Percentiles rank a stretch among this genome's conserved stretches.
Evolutionary conservation across 1,140 invertebrate species (phyloP).

Genomic region (Euwallacea fornicatus): DNA sequence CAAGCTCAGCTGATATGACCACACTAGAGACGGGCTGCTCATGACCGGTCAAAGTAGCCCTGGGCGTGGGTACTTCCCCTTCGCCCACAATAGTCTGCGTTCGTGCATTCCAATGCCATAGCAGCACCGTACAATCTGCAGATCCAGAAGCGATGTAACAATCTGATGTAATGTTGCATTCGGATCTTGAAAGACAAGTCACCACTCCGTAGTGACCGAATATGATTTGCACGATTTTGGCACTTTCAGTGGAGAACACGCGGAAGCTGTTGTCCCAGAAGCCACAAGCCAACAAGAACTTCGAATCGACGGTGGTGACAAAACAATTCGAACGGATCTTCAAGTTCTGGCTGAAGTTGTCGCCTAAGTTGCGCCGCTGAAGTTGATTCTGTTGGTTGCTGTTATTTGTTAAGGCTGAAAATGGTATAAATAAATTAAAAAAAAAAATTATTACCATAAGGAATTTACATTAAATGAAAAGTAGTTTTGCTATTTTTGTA

Average conservation of each 20-base stretch:
- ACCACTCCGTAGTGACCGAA: constrained; percentile 99
- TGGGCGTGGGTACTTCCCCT: constrained; percentile 89
- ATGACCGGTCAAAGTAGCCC: constrained; percentile 95
- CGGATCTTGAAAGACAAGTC: constrained; percentile 94
- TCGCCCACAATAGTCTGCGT: constrained; percentile 96
- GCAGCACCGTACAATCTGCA: constrained; percentile 94
- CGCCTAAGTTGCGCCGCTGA: constrained; percentile 83
- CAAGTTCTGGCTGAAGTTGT: constrained; percentile 95
- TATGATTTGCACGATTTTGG: constrained; percentile 96
- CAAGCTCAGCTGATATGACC: constrained; percentile 95
- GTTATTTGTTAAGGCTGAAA: constrained; percentile 68
- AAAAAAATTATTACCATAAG: neutral
- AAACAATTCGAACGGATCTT: constrained; percentile 93
- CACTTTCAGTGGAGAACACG: constrained; percentile 96
- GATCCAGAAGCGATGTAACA: constrained; percentile 98
- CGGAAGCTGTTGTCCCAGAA: constrained; percentile 99
- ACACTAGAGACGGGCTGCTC: constrained; percentile 93
- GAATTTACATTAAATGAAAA: neutral
- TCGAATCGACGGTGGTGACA: constrained; percentile 95
- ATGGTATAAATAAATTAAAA: neutral
- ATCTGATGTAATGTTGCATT: constrained; percentile 97
- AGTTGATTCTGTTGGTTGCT: constrained; percentile 64
- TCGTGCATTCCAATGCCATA: constrained; percentile 98
- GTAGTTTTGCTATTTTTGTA: too few relatives aligned
- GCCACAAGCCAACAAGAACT: constrained; percentile 96